These are phyloP conservation scores for Ctena decussata DNA, from an alignment of 2,888 invertebrate species.

Conservation along the genomic window DNA sequence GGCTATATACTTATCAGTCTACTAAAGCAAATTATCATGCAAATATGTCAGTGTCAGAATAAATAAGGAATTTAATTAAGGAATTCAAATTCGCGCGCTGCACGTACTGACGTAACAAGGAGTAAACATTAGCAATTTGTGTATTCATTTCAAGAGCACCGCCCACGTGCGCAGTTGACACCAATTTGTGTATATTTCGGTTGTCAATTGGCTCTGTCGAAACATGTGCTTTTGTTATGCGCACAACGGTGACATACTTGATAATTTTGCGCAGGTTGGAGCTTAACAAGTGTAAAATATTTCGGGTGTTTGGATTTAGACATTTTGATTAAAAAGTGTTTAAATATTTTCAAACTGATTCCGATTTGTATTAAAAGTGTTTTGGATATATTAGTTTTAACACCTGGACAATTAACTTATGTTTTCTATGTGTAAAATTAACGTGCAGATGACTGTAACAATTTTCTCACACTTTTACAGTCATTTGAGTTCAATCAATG, in stretches of 20 bases:
- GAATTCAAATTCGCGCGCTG: background rate
- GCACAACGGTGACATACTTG: slow-evolving; percentile 66
- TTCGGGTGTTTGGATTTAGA: slow-evolving; percentile 14
- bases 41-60: slow-evolving; percentile 52
- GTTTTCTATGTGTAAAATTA: background rate
- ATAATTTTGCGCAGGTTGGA: slow-evolving; percentile 70
- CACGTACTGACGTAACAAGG: background rate
- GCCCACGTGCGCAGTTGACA: slow-evolving; percentile 14
- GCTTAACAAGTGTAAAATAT: slow-evolving; percentile 30
- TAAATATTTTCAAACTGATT: background rate
- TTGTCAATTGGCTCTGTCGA: slow-evolving; percentile 57
- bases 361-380: background rate
- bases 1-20: background rate
- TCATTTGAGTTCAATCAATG: background rate
- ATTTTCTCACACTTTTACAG: background rate
- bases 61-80: background rate
- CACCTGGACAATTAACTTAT: background rate
- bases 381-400: background rate
- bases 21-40: slow-evolving; percentile 1
- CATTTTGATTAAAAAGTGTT: slow-evolving; percentile 1
- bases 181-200: slow-evolving; percentile 8
- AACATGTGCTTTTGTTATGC: slow-evolving; percentile 78
- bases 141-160: background rate
- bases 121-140: background rate
- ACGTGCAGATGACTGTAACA: slow-evolving; percentile 2